These are phyloP conservation scores for Lapara coniferarum DNA, from an alignment of 2,888 invertebrate genomes.

Conservation along the genomic window DNA sequence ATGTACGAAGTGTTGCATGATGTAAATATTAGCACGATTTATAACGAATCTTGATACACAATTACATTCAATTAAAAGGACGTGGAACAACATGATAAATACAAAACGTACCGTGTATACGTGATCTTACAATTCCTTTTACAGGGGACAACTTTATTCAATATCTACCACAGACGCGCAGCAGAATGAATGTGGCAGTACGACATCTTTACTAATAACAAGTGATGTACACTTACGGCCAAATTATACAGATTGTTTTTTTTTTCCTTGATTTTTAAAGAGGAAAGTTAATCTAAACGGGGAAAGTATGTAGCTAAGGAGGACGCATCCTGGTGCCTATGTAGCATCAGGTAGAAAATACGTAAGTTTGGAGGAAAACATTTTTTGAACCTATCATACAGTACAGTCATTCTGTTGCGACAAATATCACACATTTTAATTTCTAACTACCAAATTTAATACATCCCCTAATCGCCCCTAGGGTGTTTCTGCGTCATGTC, in stretches of 20 bases:
- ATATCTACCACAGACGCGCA: constrained; percentile 27
- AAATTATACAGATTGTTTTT: not conserved
- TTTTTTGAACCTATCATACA: constrained; percentile 10
- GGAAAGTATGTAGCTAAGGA: too few relatives aligned
- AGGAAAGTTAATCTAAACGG: too few relatives aligned
- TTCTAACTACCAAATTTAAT: constrained; percentile 24
- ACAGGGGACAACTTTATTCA: constrained; percentile 51
- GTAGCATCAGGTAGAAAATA: too few relatives aligned
- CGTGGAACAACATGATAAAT: constrained; percentile 13
- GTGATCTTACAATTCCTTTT: constrained; percentile 51
- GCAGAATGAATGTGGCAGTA: constrained; percentile 20
- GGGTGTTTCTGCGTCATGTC: constrained; percentile 4
- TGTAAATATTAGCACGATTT: constrained; percentile 59
- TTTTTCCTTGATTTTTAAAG: not conserved
- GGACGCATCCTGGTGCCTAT: too few relatives aligned
- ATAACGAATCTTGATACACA: constrained; percentile 24
- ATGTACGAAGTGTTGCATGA: constrained; percentile 50
- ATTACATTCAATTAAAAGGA: not conserved
- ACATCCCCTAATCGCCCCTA: constrained; percentile 2
- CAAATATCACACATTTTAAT: constrained; percentile 26
- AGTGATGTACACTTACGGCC: not conserved
- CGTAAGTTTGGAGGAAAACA: not conserved
- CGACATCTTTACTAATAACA: not conserved
- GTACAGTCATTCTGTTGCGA: constrained; percentile 18
- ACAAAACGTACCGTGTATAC: constrained; percentile 7